phyloP scores from a whole-genome alignment of 2,888 invertebrate genomes.

The Pollenia griseotomentosa region DNA sequence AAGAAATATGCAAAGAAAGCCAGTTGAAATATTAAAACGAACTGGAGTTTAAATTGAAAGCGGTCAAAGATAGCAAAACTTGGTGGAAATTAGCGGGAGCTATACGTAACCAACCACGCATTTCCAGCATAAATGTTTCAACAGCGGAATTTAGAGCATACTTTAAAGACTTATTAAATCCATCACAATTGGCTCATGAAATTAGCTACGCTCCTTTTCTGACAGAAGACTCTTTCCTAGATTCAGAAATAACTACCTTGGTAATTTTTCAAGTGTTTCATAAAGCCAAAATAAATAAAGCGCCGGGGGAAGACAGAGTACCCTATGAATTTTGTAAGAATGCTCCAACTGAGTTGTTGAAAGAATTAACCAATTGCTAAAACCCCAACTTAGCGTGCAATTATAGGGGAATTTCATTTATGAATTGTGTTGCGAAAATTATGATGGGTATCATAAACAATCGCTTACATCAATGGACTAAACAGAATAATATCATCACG shows the following conservation, averaged over 20 bases:
- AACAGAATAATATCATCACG: no score
- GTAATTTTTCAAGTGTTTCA: not conserved
- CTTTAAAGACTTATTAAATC: not conserved
- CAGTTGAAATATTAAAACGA: not conserved
- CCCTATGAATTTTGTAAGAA: no score
- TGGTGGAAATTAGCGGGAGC: slow-evolving; percentile 23
- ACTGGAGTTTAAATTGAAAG: not conserved
- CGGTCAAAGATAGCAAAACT: slow-evolving; percentile 5
- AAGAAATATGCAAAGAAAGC: not conserved
- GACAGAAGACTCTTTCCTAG: no score
- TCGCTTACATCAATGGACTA: no score
- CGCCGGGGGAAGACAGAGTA: no score
- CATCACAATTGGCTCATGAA: not conserved
- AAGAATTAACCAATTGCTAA: no score
- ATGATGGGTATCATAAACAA: no score
- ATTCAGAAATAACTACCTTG: not conserved
- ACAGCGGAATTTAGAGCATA: not conserved
- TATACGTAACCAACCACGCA: not conserved
- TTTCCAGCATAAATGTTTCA: not conserved
- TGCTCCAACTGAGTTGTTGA: no score
- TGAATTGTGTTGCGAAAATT: no score
- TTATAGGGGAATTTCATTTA: no score
- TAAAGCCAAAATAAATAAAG: not conserved
- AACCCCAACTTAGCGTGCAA: no score
- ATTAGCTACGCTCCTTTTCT: not conserved